These are phyloP conservation scores for Agonum fuliginosum DNA, from an alignment of 2,888 invertebrate species.

Conservation along the genomic window DNA sequence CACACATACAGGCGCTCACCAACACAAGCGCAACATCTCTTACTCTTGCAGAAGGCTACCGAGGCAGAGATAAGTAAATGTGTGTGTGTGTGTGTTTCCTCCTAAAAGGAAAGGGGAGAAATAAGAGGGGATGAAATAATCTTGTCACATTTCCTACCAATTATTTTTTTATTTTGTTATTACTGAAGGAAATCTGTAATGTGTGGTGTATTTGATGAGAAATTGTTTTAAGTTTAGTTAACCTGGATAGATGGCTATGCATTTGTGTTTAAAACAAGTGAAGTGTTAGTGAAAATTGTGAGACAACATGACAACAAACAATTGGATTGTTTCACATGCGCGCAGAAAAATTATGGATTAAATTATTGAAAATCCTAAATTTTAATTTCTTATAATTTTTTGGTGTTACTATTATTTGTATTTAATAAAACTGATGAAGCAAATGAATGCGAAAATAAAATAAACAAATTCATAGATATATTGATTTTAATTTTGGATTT, in stretches of 20 bases:
- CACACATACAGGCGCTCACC: neutral
- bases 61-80: neutral
- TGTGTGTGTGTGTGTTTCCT: neutral
- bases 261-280: neutral
- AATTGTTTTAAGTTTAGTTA: conserved; percentile 22
- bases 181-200: neutral
- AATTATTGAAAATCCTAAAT: neutral
- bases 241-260: neutral
- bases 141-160: conserved; percentile 18
- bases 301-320: neutral
- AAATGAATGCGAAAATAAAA: too few relatives aligned
- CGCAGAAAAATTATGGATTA: neutral
- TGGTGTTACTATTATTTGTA: too few relatives aligned
- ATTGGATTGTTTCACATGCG: neutral
- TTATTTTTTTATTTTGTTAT: conserved; percentile 28
- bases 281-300: neutral
- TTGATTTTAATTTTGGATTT: too few relatives aligned
- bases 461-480: too few relatives aligned
- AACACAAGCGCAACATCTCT: neutral
- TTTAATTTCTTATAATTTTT: neutral
- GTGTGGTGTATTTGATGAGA: neutral
- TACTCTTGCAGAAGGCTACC: neutral
- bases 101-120: neutral
- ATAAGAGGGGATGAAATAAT: conserved; percentile 1
- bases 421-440: too few relatives aligned